phyloP scores from a whole-genome alignment of 2,888 invertebrate genomes.

The Podotricha telesiphe region DNA sequence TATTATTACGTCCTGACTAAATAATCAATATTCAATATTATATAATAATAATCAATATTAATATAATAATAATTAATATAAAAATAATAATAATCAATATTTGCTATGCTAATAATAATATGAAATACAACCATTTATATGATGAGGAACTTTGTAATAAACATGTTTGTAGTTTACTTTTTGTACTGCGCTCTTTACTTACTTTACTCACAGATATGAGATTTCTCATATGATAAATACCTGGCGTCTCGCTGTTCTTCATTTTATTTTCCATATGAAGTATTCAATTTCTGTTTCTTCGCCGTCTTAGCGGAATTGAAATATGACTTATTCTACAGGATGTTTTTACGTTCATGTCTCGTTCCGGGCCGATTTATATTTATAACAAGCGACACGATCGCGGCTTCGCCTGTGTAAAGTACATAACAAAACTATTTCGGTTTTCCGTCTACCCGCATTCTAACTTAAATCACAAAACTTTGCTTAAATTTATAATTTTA shows the following conservation, averaged over 20 bases:
- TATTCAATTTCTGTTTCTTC: slow-evolving; percentile 2
- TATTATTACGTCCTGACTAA: background rate
- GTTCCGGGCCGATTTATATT: too few relatives aligned
- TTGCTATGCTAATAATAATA: slow-evolving; percentile 3
- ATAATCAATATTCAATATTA: too few relatives aligned
- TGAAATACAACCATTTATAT: background rate
- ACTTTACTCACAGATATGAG: slow-evolving; percentile 2
- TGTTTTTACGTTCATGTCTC: too few relatives aligned
- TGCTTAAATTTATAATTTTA: too few relatives aligned
- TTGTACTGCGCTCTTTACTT: slow-evolving; percentile 4
- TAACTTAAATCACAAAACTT: too few relatives aligned
- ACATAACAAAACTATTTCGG: too few relatives aligned
- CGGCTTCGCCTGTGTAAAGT: too few relatives aligned
- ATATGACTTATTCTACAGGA: background rate
- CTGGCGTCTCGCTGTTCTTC: background rate
- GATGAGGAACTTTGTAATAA: background rate
- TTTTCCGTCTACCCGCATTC: too few relatives aligned
- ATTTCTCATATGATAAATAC: slow-evolving; percentile 13
- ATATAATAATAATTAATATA: too few relatives aligned
- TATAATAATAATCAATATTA: too few relatives aligned
- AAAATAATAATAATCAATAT: too few relatives aligned
- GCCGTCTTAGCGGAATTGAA: background rate
- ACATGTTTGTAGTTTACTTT: background rate
- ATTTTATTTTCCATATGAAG: background rate
- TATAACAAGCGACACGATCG: too few relatives aligned